These are phyloP conservation scores for Emydocephalus ijimae DNA, from an alignment of 2,113 vertebrate genomes.

Conservation along the genomic window DNA sequence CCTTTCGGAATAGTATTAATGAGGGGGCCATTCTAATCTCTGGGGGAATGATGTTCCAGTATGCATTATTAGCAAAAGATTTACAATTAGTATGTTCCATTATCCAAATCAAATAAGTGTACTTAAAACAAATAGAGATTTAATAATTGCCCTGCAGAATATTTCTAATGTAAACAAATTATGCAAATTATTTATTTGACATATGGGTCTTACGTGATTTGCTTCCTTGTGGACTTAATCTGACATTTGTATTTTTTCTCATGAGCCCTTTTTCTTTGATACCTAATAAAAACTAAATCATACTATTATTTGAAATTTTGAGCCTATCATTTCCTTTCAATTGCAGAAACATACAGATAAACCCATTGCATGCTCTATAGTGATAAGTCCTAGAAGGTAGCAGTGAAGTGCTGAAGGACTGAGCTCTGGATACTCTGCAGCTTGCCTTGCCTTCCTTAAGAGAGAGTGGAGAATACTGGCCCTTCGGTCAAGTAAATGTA, in stretches of 20 bases:
- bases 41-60: not conserved
- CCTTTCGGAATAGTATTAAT: no score
- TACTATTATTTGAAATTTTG: not conserved
- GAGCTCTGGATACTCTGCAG: not conserved
- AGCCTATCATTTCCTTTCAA: not conserved
- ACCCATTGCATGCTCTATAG: not conserved
- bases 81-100: slow-evolving; percentile 16
- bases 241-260: not conserved
- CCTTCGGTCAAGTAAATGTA: not conserved
- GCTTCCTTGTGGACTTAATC: not conserved
- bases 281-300: no score
- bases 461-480: not conserved
- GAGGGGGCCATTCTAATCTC: no score
- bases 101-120: slow-evolving; percentile 17
- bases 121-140: slow-evolving; percentile 9
- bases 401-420: not conserved
- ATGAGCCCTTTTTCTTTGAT: not conserved
- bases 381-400: not conserved
- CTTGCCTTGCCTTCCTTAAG: not conserved
- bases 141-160: slow-evolving; percentile 10
- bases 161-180: slow-evolving; percentile 4
- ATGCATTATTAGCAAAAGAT: slow-evolving; percentile 28
- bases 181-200: slow-evolving; percentile 26
- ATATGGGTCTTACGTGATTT: slow-evolving; percentile 8
- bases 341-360: not conserved